Base-by-base conservation (phyloP, 1,140 invertebrate genomes). In the Panulirus ornatus region DNA sequence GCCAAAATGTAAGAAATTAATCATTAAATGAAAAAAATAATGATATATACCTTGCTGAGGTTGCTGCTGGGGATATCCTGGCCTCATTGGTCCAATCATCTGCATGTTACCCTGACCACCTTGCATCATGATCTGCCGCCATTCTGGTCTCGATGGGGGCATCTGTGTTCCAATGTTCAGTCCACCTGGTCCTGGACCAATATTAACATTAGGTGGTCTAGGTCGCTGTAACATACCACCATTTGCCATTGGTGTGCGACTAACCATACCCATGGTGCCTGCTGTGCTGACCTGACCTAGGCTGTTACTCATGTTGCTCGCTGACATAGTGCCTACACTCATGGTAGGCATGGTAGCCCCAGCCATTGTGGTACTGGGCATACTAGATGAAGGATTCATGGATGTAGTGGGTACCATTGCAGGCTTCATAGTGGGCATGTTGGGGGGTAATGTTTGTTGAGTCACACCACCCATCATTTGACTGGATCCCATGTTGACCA, bases 81-180 rank as follows among this genome's bases (percentile, higher is more conserved):
- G 84, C 54, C 89, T 75, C 76, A 89, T 89, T n/a, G 88, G 88
- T 30, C 83, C 66, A 54, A 92, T 90, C 66, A 91, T 91, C 6
- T 66, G 78, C 91, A 92, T 90, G 75, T 88, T 90, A 16, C 84
- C 54, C 51, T 90, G 87, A 66, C 84, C 44, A 14, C 84, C 81
- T 51, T 92, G 91, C 87, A 90, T 90, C 87, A 92, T 92, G 71
- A 92, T 92, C 44, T 89, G 82, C 47, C 91, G 84, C 91, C 91
- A 92, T 51, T 92, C 91, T 19, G 91, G 82, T 44, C 91, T 79
- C 5, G 88, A 87, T 1, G 91, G 84, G 0, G 86, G 91, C 88
- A 92, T 92, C 84, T 92, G 91, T 11, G 91, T 87, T 36, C 87
- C 78, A 36, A 90, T 90, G 36, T 90, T 90, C n/a, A 92, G 84